Evolutionary conservation across 2,113 vertebrate genomes (phyloP), one percentile per base, ranked within the genome.

Genomic region (Synodontis membranacea): DNA sequence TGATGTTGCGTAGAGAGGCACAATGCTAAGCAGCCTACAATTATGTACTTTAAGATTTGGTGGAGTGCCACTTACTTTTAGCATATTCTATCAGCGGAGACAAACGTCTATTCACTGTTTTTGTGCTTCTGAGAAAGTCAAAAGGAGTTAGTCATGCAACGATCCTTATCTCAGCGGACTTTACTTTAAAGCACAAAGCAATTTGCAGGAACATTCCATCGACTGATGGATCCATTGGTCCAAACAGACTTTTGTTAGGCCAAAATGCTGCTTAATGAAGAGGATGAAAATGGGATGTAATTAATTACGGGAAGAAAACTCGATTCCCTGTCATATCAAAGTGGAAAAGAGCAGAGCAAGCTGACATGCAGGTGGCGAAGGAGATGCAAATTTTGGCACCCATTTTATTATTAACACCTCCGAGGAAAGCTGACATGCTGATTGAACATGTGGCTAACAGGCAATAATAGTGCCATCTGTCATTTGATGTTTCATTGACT

Each of bases 11-110:
- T 68, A 37, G 46, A 83, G 82, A 46, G n/a, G 46, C 34, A 70
- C 34, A 19, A 42, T 60, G 37, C 83, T 39, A 23, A 58, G 70
- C 14, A 56, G 83, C 52, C 10, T 21, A 37, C 23, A n/a, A 75
- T 84, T 84, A 75, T 34, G 37, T 42, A 28, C 50, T 84, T 84
- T 75, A 74, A 84, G 64, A 54, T 34, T 34, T 84, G 37, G 19
- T 39, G 62, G 37, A 70, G 66, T 70, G 60, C 15, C 80, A 37
- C 37, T 68, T 64, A 66, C n/a, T 28, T 31, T 14, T 66, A 66
- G 39, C 39, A 25, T 82, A 42, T 62, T 82, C 80, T 62, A n/a
- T 14, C 39, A 21, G 56, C 28, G n/a, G 34, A 23, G 81, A 42
- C 10, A 15, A 5, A 34, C 19, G 42, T 70, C 62, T 37, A n/a